A percentile compares a stretch with the other conserved stretches of the same genome.
Evolutionary conservation across 2,888 invertebrate species (phyloP).

Genomic region (Pogonocherus hispidulus): DNA sequence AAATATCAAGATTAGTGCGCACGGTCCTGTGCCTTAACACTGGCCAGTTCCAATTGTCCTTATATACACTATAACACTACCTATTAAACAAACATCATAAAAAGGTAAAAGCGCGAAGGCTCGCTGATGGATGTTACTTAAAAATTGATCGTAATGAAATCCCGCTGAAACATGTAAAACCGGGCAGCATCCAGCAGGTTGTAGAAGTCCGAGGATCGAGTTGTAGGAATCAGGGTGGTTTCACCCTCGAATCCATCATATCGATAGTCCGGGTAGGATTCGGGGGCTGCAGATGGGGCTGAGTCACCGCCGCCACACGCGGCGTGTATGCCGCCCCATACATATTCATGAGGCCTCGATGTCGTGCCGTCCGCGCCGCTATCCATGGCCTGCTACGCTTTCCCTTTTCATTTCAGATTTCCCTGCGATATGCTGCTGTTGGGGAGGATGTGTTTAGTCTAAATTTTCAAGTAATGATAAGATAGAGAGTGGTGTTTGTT

Average conservation of each 20-base stretch:
- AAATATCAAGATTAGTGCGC: no score
- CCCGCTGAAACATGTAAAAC: conserved; percentile 12
- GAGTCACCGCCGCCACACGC: conserved; percentile 63
- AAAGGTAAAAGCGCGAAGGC: not conserved
- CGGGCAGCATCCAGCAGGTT: conserved; percentile 6
- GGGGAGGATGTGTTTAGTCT: conserved; percentile 16
- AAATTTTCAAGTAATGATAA: conserved; percentile 21
- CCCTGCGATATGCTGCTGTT: conserved; percentile 20
- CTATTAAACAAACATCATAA: no score
- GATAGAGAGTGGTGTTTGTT: no score
- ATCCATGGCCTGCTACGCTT: conserved; percentile 57
- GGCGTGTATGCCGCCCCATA: conserved; percentile 65
- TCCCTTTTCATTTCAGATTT: conserved; percentile 61
- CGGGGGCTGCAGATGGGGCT: conserved; percentile 65
- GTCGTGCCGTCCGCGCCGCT: conserved; percentile 47
- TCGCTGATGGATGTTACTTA: conserved; percentile 6
- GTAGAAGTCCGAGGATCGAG: conserved; percentile 31
- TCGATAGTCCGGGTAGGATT: conserved; percentile 65
- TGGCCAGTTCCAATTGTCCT: no score
- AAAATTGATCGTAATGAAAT: conserved; percentile 13
- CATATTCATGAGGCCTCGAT: conserved; percentile 67
- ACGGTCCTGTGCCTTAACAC: no score
- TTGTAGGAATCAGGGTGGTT: conserved; percentile 55
- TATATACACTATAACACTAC: no score
- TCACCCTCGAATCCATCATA: conserved; percentile 66